Evolutionary conservation across 1,140 invertebrate species (phyloP).

Genomic region (Penaeus vannamei): DNA sequence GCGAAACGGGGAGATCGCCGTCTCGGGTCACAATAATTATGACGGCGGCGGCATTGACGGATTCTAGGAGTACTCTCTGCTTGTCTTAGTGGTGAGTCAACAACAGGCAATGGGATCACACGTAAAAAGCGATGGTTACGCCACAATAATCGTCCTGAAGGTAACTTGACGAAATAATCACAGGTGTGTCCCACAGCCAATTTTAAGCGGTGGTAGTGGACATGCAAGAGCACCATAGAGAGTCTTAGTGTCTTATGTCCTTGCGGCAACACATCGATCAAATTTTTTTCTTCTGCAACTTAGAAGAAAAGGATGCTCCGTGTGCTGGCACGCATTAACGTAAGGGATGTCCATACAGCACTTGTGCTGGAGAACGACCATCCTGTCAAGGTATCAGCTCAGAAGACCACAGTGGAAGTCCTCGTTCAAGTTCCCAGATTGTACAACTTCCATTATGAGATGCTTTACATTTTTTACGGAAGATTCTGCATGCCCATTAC

Average conservation of each 20-base stretch:
- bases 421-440: slow-evolving; percentile 3
- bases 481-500: too few relatives aligned
- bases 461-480: slow-evolving; percentile 20
- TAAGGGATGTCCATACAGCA: neutral
- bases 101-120: too few relatives aligned
- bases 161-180: too few relatives aligned
- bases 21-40: too few relatives aligned
- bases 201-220: neutral
- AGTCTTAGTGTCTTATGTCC: neutral
- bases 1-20: too few relatives aligned
- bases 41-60: too few relatives aligned
- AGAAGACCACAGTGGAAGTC: neutral
- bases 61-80: too few relatives aligned
- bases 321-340: neutral
- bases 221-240: neutral
- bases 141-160: too few relatives aligned
- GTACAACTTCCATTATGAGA: too few relatives aligned
- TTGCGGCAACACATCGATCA: slow-evolving; percentile 7
- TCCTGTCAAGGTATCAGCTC: neutral
- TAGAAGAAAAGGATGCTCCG: neutral
- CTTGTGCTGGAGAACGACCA: slow-evolving; percentile 33
- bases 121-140: too few relatives aligned
- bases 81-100: too few relatives aligned
- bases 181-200: too few relatives aligned
- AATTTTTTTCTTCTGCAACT: neutral